A percentile compares a stretch with the other conserved stretches of the same genome.
Evolutionary conservation across 37 sponge, comb jelly and placozoan species (phyloP).

Genomic region (Axinella damicornis): DNA sequence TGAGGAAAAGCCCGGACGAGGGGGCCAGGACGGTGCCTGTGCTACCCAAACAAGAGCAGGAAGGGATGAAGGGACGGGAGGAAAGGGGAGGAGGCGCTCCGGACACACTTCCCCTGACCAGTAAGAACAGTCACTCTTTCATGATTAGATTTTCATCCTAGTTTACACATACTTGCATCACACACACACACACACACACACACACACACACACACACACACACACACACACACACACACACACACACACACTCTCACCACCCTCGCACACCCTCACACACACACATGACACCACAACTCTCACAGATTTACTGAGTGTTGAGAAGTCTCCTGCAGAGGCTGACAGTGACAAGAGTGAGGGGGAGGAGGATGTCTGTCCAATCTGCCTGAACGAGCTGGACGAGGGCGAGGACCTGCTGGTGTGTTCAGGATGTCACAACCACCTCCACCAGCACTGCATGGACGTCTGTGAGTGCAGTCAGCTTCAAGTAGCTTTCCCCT

Average conservation of each 20-base stretch:
- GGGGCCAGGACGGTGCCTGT: neutral
- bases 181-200: neutral
- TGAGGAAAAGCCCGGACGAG: constrained; percentile 2
- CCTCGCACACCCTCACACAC: neutral
- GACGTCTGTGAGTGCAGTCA: constrained; percentile 85
- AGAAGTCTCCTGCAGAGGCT: neutral
- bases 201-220: neutral
- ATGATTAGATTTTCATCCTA: too few species aligned
- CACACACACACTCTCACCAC: too few species aligned
- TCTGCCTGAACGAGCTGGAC: constrained; percentile 83
- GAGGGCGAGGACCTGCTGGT: constrained; percentile 77
- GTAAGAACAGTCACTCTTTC: too few species aligned
- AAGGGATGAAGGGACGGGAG: neutral
- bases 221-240: neutral
- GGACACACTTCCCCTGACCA: too few species aligned
- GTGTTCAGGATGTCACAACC: constrained; percentile 71
- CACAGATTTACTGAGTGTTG: neutral
- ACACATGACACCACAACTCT: neutral
- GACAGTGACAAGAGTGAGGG: constrained; percentile 15
- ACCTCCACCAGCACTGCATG: constrained; percentile 92
- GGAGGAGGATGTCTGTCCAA: constrained; percentile 79
- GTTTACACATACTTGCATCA: too few species aligned
- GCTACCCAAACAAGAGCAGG: neutral
- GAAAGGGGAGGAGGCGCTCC: neutral
- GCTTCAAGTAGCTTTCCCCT: too few species aligned